A percentile compares a stretch with the other conserved stretches of the same genome.
Evolutionary conservation across 2,797 vertebrate genomes (phyloP).

Genomic region (Fistularia tabacaria): DNA sequence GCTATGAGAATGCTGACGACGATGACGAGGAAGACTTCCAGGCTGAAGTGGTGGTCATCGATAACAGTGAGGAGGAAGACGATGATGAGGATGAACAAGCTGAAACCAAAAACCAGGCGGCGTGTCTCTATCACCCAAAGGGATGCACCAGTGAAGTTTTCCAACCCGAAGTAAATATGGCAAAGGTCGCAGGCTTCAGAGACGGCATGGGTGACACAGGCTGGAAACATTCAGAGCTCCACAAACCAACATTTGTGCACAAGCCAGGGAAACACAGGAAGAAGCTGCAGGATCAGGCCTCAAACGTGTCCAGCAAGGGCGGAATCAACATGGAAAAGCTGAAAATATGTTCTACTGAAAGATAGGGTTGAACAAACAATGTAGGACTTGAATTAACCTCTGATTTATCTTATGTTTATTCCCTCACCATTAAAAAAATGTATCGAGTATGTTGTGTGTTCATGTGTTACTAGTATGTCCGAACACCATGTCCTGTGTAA

Average conservation of each 20-base stretch:
- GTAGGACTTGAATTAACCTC: not conserved
- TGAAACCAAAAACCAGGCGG: slow-evolving; percentile 29
- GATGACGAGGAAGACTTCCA: slow-evolving; percentile 81
- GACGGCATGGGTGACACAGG: slow-evolving; percentile 59
- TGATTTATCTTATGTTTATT: not conserved
- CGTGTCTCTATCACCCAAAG: slow-evolving; percentile 76
- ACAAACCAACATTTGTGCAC: slow-evolving; percentile 74
- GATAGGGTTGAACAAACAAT: slow-evolving; percentile 13
- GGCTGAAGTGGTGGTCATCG: slow-evolving; percentile 87
- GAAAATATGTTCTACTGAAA: slow-evolving; percentile 53
- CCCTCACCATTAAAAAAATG: too few species aligned
- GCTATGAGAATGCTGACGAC: slow-evolving; percentile 82
- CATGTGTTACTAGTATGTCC: too few species aligned
- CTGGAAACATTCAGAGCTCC: slow-evolving; percentile 73
- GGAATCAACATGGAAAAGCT: slow-evolving; percentile 70
- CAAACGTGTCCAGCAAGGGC: slow-evolving; percentile 62
- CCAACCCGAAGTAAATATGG: slow-evolving; percentile 66
- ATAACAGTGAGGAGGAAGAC: slow-evolving; percentile 70
- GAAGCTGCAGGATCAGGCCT: slow-evolving; percentile 22
- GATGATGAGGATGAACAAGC: not conserved
- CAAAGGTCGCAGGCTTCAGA: slow-evolving; percentile 56
- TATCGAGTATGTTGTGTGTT: too few species aligned
- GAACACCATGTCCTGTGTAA: too few species aligned
- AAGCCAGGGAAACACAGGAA: slow-evolving; percentile 43
- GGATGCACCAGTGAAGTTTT: slow-evolving; percentile 81